A percentile compares a stretch with the other conserved stretches of the same genome.
These are phyloP conservation scores for Caenorhabditis inopinata DNA, from an alignment of 1,140 invertebrate species.

Conservation along the genomic window DNA sequence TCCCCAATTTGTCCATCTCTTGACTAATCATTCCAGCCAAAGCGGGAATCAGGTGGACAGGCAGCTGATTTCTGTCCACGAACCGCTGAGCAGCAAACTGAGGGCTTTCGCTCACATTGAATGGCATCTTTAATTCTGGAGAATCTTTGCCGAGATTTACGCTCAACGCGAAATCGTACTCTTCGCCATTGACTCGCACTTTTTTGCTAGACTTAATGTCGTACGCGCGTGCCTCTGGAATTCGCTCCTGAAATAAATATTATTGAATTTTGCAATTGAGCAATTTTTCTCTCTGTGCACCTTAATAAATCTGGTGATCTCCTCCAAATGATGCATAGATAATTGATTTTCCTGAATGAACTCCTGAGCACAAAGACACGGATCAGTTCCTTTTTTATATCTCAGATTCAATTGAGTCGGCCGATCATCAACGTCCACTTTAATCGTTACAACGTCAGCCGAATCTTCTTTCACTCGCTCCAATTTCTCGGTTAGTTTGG, in stretches of 20 bases:
- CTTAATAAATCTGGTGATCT: constrained; percentile 55
- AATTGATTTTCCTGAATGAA: constrained; percentile 69
- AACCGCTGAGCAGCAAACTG: constrained; percentile 74
- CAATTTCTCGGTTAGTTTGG: background rate
- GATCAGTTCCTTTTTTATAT: constrained; percentile 79
- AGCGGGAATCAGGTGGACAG: constrained; percentile 74
- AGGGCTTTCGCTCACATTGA: constrained; percentile 77
- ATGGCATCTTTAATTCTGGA: constrained; percentile 83
- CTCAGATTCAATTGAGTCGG: constrained; percentile 81
- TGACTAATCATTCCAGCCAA: constrained; percentile 70
- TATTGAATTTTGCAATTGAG: too few relatives aligned
- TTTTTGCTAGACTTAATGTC: constrained; percentile 31
- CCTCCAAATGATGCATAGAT: constrained; percentile 48
- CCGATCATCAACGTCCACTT: constrained; percentile 88
- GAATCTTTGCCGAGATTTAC: constrained; percentile 85
- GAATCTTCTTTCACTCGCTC: constrained; percentile 45
- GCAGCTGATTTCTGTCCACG: constrained; percentile 75
- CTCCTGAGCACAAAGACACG: constrained; percentile 73
- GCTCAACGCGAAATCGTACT: constrained; percentile 92
- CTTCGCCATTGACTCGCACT: constrained; percentile 57
- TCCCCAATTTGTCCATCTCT: constrained; percentile 29
- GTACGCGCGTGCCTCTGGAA: constrained; percentile 48
- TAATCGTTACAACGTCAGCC: constrained; percentile 69
- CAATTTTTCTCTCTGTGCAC: too few relatives aligned
- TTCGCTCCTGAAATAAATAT: background rate